These are phyloP conservation scores for Mellilla xanthometata DNA, from an alignment of 2,888 invertebrate species.

Conservation along the genomic window DNA sequence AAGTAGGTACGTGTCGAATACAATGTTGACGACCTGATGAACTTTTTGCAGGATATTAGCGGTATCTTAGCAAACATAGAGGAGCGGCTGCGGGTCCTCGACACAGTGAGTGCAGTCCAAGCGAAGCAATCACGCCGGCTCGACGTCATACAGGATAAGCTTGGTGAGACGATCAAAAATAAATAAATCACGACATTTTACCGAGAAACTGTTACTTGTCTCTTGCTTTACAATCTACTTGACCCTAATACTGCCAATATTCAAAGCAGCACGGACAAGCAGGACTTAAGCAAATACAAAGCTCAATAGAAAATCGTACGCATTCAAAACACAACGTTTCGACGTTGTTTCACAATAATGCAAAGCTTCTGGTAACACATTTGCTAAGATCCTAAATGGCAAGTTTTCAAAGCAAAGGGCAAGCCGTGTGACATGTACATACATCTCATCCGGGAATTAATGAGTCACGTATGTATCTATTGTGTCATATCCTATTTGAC, in stretches of 20 bases:
- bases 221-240: conserved; percentile 27
- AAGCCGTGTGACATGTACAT: conserved; percentile 18
- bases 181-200: conserved; percentile 30
- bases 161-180: conserved; percentile 51
- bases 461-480: conserved; percentile 48
- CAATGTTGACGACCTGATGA: neutral
- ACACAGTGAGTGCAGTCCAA: conserved; percentile 66
- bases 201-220: conserved; percentile 26
- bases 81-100: conserved; percentile 65
- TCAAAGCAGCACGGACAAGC: conserved; percentile 20
- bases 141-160: conserved; percentile 75
- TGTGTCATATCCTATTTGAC: conserved; percentile 78
- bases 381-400: conserved; percentile 27
- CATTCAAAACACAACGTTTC: conserved; percentile 26
- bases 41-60: conserved; percentile 60
- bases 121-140: conserved; percentile 68
- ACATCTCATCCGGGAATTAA: conserved; percentile 39
- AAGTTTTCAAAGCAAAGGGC: conserved; percentile 28
- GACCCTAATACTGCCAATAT: conserved; percentile 28
- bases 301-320: conserved; percentile 19
- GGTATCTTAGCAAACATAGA: conserved; percentile 66
- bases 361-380: conserved; percentile 20
- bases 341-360: conserved; percentile 22
- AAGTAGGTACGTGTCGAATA: no score
- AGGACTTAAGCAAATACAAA: conserved; percentile 14